Conservation (phyloP, 1,140 invertebrate species). For the Patella vulgata region DNA sequence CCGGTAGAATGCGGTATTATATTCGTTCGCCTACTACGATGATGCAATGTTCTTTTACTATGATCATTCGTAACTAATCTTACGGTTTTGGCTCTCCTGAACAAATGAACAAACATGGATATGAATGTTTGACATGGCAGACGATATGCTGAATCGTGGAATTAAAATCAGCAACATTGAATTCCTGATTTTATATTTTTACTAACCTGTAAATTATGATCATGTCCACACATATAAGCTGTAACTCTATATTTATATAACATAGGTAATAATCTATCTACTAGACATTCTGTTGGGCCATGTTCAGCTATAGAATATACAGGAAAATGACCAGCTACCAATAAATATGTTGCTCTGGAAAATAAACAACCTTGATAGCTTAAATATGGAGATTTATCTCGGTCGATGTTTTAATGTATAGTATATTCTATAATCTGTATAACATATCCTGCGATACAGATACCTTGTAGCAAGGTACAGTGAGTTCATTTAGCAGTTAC, state of each 20-base stretch:
- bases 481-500: too few species aligned
- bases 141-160: too few species aligned
- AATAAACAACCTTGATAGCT: slow-evolving; percentile 13
- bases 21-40: too few species aligned
- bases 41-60: too few species aligned
- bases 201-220: slow-evolving; percentile 68
- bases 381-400: neutral
- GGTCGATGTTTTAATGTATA: neutral
- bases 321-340: slow-evolving; percentile 71
- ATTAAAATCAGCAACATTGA: too few species aligned
- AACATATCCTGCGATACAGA: neutral
- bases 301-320: slow-evolving; percentile 69
- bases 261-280: slow-evolving; percentile 64
- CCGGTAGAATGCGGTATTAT: too few species aligned
- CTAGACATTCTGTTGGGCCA: slow-evolving; percentile 67
- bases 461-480: too few species aligned
- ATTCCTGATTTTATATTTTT: too few species aligned
- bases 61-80: too few species aligned
- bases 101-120: too few species aligned
- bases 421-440: neutral
- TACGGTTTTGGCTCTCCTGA: too few species aligned
- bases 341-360: slow-evolving; percentile 69
- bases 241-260: slow-evolving; percentile 67
- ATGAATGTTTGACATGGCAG: too few species aligned
- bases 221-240: slow-evolving; percentile 70